Evolutionary conservation across 92 coral and sea anemone species (phyloP), one percentile per base, ranked within the genome.

Genomic region (Virgularia gustaviana): DNA sequence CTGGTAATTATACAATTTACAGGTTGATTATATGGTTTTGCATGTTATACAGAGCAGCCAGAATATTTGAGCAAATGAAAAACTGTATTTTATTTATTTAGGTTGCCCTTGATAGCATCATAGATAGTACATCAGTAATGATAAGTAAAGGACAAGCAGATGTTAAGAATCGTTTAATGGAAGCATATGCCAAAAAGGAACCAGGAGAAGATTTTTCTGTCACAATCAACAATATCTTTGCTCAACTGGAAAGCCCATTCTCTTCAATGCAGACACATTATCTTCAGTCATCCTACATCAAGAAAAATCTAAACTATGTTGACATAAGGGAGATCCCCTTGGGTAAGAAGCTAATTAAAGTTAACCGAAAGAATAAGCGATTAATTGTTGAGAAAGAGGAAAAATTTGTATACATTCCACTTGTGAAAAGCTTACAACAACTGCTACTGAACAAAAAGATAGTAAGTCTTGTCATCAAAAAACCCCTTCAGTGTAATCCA

Each of bases 401-500:
- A 35, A 73, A 13, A 22, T 73, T 73, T 73, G 79, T 73, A 25
- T 58, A 73, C 32, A 38, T 73, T 36, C 79, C 57, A 38, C 36
- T 55, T 28, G 59, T 73, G 42, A 29, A 73, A 27, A 73, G 79
- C 24, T 43, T 73, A 13, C 12, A 42, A 12, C 79, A 73, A 57
- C 70, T 73, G 56, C 11, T 73, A 58, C 59, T 70, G 39, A 73
- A 57, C 78, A 73, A 73, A 31, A 73, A 41, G 49, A 73, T 73
- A n/a, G 68, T 68, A 29, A 73, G 58, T 42, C 35, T 73, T 39
- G 45, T 56, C 39, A 72, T 73, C 51, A 31, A 43, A 73, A 73
- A 73, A 63, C 78, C 52, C 9, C 15, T 25, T 49, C 78, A 73
- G 66, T 73, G 78, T 57, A 57, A 73, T 58, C 24, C 22, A 4